Conservation (phyloP, 2,888 invertebrate species). For the Chaitophorus viminalis region DNA sequence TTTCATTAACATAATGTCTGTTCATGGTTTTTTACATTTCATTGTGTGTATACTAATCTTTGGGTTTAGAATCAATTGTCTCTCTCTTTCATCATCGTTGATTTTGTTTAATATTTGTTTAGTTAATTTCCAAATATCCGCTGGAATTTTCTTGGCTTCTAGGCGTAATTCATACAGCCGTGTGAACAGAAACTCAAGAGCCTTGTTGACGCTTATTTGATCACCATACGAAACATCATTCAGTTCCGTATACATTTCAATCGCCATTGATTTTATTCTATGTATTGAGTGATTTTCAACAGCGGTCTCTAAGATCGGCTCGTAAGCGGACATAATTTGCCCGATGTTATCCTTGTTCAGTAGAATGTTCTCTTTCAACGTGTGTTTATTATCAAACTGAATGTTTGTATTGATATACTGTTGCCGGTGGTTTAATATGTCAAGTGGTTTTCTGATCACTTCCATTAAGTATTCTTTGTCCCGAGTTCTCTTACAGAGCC, state of each 20-base stretch:
- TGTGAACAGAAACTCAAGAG: neutral
- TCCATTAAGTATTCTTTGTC: neutral
- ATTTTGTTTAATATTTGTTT: neutral
- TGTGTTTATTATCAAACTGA: neutral
- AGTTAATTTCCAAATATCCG: neutral
- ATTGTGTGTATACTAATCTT: neutral
- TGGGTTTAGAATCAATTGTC: neutral
- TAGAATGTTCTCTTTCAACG: neutral
- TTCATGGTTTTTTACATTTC: neutral
- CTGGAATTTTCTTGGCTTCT: neutral
- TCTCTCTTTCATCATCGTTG: neutral
- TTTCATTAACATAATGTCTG: neutral
- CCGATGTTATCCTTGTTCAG: neutral
- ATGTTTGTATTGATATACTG: neutral
- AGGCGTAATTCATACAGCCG: neutral
- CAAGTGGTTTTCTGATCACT: neutral
- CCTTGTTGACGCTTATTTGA: neutral
- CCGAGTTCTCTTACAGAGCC: neutral
- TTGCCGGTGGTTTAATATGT: too few relatives aligned
- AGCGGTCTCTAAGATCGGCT: neutral
- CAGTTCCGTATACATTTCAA: neutral
- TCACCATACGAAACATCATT: neutral
- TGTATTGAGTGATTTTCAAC: neutral
- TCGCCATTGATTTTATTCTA: neutral
- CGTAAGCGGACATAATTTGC: neutral